These are phyloP conservation scores for Drosophila setosimentum DNA, from an alignment of 2,888 invertebrate species.

Conservation along the genomic window DNA sequence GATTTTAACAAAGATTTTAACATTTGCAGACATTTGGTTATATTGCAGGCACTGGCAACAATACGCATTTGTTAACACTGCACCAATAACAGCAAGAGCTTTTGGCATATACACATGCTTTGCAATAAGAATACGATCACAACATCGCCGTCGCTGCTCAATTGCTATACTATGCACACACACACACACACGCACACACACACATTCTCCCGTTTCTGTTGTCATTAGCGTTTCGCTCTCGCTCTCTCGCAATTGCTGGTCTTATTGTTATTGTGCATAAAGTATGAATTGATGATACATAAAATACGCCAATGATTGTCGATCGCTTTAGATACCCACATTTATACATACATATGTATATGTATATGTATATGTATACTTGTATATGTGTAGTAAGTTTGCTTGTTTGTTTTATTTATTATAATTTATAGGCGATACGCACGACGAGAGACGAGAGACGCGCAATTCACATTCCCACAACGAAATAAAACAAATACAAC, in stretches of 20 bases:
- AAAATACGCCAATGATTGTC: constrained; percentile 30
- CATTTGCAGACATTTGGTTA: constrained; percentile 33
- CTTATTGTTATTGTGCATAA: constrained; percentile 30
- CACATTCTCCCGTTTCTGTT: constrained; percentile 12
- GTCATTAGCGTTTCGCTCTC: constrained; percentile 9
- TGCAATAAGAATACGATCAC: constrained; percentile 41
- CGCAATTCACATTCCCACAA: constrained; percentile 27
- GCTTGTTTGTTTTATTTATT: background rate
- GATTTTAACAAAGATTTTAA: constrained; percentile 24
- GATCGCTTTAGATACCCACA: constrained; percentile 48
- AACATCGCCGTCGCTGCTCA: constrained; percentile 34
- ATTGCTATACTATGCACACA: background rate
- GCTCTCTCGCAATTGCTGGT: constrained; percentile 19
- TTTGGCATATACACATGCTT: background rate
- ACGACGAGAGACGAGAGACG: constrained; percentile 15
- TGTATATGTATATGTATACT: background rate
- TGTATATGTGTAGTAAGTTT: background rate
- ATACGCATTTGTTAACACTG: constrained; percentile 18
- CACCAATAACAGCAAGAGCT: background rate
- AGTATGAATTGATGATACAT: constrained; percentile 19
- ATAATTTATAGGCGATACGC: constrained; percentile 30
- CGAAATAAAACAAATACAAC: constrained; percentile 19
- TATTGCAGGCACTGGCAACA: constrained; percentile 18
- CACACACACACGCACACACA: background rate
- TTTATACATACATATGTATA: background rate